Base-by-base conservation (phyloP, 2,113 vertebrate genomes). In the Hiodon alosoides region DNA sequence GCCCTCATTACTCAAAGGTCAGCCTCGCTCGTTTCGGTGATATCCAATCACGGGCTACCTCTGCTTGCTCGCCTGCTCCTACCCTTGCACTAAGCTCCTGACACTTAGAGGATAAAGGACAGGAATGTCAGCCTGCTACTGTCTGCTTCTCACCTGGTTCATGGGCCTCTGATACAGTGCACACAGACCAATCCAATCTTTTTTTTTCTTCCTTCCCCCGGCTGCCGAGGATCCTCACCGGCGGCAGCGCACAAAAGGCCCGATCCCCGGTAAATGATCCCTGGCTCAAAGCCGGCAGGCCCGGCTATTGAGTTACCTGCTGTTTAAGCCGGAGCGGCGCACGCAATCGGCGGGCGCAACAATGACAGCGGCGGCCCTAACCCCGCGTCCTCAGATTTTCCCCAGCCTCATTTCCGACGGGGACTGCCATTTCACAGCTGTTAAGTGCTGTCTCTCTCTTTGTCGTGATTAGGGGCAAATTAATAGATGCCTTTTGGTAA, bases 401-500 rank as follows among this genome's bases (percentile, higher is more conserved):
- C 67, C 55, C 64, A 31, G 71, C n/a, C 77, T 78, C 68, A 72
- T 72, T 77, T 69, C 3, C 4, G 8, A 66, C 31, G 47, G 11
- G 31, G 31, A 31, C 60, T 48, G 59, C 75, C 67, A 11, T 82
- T 83, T 79, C 79, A 54, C 74, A 81, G 81, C 78, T 81, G 76
- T 74, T 78, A 14, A 66, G 55, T 53, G 75, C 76, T 78, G 79
- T 79, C 76, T 73, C 62, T 74, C 76, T 85, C 74, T 74, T 68
- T 76, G 80, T 9, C 0, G 54, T 76, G 82, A 84, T 79, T 14
- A 73, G 68, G 77, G 53, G 71, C 57, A 62, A 77, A 78, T 81
- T 81, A 78, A 82, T 61, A 68, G 73, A 58, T 78, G 78, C 50
- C 81, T 81, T 81, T 77, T 78, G 73, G 74, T 79, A 74, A 80